Evolutionary conservation across 2,113 vertebrate genomes (phyloP), one percentile per base, ranked within the genome.

Genomic region (rabbit (Oryctolagus cuniculus)): DNA sequence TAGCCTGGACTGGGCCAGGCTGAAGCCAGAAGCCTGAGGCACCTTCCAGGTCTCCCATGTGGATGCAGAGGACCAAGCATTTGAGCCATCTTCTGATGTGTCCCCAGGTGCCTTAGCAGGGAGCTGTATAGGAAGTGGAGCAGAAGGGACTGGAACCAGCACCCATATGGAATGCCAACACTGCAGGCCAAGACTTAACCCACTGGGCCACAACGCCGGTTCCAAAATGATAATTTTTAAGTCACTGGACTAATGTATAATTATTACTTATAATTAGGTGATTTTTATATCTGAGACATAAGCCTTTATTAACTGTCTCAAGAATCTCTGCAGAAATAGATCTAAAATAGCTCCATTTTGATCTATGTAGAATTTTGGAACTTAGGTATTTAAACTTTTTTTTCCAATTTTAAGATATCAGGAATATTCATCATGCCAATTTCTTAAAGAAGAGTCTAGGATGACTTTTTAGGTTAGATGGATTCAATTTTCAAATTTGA

Each of bases 191-290:
- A 44, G 44, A 44, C 44, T 44, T 44, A 44, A 44, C 44, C 44
- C 44, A 44, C 44, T 44, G 44, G 44, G 44, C 44, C 44, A 44
- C 44, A 44, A 44, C 7, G 44, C 44, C 1, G 44, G 44, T 44
- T 44, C 44, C 91, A 96, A 70, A 94, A 97, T 91, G 95, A 97
- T 96, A 94, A 97, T 83, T 80, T 96, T 98, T 95, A 97, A 97
- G 94, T 97, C 95, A 95, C 92, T 96, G 89, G 95, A 95, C 91
- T 97, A 97, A 96, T 92, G 64, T 95, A 95, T 89, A 94, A 87
- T 97, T 93, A 79, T 92, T 90, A 96, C 84, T 85, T 95, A 90
- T 96, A 97, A 96, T 11, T 79, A 97, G 94, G 96, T 93, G 87
- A 91, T 93, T 95, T 97, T 92, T 74, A 87, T 93, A 94, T 72